Percentiles rank a stretch among this genome's conserved stretches.
phyloP scores from a whole-genome alignment of 2,113 vertebrate species.

The Lutjanus erythropterus region DNA sequence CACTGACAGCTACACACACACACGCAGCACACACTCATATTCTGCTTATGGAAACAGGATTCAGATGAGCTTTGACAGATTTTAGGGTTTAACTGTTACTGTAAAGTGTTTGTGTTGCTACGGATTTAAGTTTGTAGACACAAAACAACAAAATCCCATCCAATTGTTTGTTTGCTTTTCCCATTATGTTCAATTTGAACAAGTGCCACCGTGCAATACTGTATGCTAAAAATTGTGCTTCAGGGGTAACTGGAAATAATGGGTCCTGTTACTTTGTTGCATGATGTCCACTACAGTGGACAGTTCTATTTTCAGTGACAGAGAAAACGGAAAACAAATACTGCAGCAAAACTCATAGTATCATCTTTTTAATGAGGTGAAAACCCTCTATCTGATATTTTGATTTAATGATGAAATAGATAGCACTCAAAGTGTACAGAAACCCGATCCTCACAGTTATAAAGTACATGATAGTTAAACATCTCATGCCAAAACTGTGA shows the following conservation, averaged over 20 bases:
- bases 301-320: neutral
- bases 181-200: neutral
- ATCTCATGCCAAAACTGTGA: neutral
- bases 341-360: neutral
- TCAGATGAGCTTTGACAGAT: slow-evolving; percentile 6
- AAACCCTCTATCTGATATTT: neutral
- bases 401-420: too few relatives aligned
- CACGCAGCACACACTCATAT: neutral
- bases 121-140: neutral
- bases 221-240: neutral
- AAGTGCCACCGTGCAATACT: neutral
- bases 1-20: neutral
- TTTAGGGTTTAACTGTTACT: neutral
- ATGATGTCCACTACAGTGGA: neutral
- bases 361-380: neutral
- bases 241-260: neutral
- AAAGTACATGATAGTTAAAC: neutral
- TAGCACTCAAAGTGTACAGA: neutral
- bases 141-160: neutral
- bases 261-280: neutral
- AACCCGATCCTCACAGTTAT: neutral
- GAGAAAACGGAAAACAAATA: neutral
- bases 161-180: neutral
- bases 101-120: neutral
- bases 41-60: slow-evolving; percentile 11